These are phyloP conservation scores for Acanthochromis polyacanthus DNA, from an alignment of 2,113 vertebrate genomes.

Conservation along the genomic window DNA sequence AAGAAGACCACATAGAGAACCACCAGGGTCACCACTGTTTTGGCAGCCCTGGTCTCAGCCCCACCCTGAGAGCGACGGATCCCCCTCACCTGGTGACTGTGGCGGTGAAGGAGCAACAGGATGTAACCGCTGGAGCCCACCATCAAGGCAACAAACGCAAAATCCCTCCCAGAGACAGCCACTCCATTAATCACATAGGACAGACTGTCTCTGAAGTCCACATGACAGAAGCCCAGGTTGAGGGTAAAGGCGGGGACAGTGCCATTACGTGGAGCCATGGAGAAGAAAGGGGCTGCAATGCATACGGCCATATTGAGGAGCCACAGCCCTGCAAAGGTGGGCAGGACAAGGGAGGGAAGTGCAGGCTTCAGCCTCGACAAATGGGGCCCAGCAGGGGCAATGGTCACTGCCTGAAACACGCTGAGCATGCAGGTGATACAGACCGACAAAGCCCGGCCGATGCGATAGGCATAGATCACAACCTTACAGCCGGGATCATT, in stretches of 20 bases:
- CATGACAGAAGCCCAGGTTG: slow-evolving; percentile 85
- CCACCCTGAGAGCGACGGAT: slow-evolving; percentile 73
- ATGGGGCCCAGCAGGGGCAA: slow-evolving; percentile 67
- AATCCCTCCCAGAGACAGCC: slow-evolving; percentile 79
- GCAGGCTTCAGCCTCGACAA: slow-evolving; percentile 71
- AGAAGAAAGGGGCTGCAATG: slow-evolving; percentile 81
- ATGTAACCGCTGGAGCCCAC: slow-evolving; percentile 83
- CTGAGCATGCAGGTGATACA: slow-evolving; percentile 87
- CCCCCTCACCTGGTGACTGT: slow-evolving; percentile 71
- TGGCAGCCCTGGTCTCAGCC: slow-evolving; percentile 83
- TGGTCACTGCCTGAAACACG: slow-evolving; percentile 82
- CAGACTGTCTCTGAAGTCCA: slow-evolving; percentile 83
- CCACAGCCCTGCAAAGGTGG: slow-evolving; percentile 82
- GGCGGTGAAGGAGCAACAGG: slow-evolving; percentile 81
- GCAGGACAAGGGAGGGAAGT: slow-evolving; percentile 75
- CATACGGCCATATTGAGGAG: slow-evolving; percentile 85
- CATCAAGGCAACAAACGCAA: slow-evolving; percentile 84
- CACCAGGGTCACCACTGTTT: slow-evolving; percentile 84
- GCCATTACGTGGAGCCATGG: slow-evolving; percentile 82
- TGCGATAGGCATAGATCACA: slow-evolving; percentile 85
- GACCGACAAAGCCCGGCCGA: slow-evolving; percentile 83
- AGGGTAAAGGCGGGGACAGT: slow-evolving; percentile 83
- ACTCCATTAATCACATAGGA: slow-evolving; percentile 85
- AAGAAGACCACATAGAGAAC: slow-evolving; percentile 85
- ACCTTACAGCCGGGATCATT: slow-evolving; percentile 83